Percentiles rank a stretch among this genome's conserved stretches.
Conservation (phyloP, 2,888 invertebrate genomes). For the Drosophila kuntzei region DNA sequence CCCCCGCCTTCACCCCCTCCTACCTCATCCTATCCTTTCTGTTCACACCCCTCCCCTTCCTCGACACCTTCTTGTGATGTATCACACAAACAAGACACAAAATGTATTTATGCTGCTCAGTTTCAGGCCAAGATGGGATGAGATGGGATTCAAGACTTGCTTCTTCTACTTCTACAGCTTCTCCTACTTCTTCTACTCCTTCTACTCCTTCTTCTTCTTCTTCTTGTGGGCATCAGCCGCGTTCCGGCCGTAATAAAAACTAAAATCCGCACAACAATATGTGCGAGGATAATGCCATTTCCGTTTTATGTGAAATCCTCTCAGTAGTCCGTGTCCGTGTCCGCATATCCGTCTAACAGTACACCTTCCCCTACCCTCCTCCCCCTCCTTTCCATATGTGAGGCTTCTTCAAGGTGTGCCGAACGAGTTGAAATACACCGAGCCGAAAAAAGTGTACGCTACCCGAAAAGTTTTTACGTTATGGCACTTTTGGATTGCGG, state of each 20-base stretch:
- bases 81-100: slow-evolving; percentile 76
- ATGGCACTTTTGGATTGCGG: slow-evolving; percentile 65
- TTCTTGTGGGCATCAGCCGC: slow-evolving; percentile 70
- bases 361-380: neutral
- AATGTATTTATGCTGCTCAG: slow-evolving; percentile 73
- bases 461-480: slow-evolving; percentile 59
- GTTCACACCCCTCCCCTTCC: no score
- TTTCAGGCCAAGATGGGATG: slow-evolving; percentile 1
- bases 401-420: slow-evolving; percentile 63
- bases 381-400: slow-evolving; percentile 5
- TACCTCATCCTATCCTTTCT: neutral
- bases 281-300: slow-evolving; percentile 82
- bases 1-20: neutral
- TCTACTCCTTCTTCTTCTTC: slow-evolving; percentile 8
- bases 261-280: slow-evolving; percentile 82
- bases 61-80: slow-evolving; percentile 59
- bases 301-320: slow-evolving; percentile 82
- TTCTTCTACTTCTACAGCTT: neutral
- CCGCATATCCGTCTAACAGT: slow-evolving; percentile 51
- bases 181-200: neutral
- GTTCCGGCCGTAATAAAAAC: slow-evolving; percentile 78
- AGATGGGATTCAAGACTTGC: slow-evolving; percentile 26
- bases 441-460: slow-evolving; percentile 62
- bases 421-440: slow-evolving; percentile 67
- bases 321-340: slow-evolving; percentile 59